Percentiles rank a stretch among this genome's conserved stretches.
Conservation (phyloP, 2,797 vertebrate genomes). For the Poliocrania exsul region DNA sequence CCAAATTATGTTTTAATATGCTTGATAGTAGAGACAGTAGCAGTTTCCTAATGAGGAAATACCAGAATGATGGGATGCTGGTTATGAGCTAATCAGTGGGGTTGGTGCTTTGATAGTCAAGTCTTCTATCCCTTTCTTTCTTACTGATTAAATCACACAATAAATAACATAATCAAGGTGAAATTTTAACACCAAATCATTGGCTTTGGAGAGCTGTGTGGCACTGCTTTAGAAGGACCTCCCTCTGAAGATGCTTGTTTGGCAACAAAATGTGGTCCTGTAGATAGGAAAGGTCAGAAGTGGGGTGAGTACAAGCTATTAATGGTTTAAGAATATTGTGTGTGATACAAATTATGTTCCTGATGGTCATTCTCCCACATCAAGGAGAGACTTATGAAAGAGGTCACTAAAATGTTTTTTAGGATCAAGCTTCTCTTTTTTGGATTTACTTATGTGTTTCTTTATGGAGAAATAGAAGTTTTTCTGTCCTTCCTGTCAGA, state of each 20-base stretch:
- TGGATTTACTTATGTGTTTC: background rate
- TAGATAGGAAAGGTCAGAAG: background rate
- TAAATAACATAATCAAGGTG: background rate
- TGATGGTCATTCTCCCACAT: background rate
- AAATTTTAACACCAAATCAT: background rate
- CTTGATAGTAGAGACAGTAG: background rate
- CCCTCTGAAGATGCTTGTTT: background rate
- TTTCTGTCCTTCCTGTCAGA: background rate
- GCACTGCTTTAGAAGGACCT: too few relatives aligned
- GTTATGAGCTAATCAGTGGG: background rate
- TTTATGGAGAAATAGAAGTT: background rate
- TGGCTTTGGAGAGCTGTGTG: background rate
- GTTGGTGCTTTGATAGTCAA: fast-evolving
- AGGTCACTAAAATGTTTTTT: background rate
- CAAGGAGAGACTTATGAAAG: background rate
- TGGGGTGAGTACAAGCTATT: background rate
- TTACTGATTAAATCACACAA: background rate
- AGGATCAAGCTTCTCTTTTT: background rate
- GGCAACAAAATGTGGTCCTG: background rate
- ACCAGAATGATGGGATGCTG: background rate
- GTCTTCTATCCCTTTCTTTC: background rate
- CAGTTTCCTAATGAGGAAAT: background rate
- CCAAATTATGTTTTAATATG: background rate
- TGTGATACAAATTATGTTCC: background rate
- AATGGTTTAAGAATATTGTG: background rate